These are phyloP conservation scores for Hypothenemus hampei DNA, from an alignment of 1,140 invertebrate species.

Conservation along the genomic window DNA sequence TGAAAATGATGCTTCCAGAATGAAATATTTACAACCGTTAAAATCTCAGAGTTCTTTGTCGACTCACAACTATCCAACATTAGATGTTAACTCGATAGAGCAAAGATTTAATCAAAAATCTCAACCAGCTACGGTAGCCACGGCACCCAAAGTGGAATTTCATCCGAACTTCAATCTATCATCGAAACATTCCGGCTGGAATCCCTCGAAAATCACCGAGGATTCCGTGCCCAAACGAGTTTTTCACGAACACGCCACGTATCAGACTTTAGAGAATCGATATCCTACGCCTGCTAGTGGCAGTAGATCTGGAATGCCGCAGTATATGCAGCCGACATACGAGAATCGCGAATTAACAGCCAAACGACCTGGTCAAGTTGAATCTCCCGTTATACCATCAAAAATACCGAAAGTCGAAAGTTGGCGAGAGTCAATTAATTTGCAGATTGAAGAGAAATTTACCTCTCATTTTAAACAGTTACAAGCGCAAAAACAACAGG, in stretches of 20 bases:
- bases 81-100: conserved; percentile 34
- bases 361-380: conserved; percentile 45
- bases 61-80: conserved; percentile 32
- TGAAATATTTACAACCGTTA: conserved; percentile 40
- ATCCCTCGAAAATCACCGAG: not conserved
- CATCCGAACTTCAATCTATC: conserved; percentile 58
- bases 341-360: not conserved
- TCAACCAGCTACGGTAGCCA: conserved; percentile 43
- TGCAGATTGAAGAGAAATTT: conserved; percentile 53
- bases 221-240: conserved; percentile 14
- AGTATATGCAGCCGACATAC: conserved; percentile 1
- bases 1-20: conserved; percentile 54
- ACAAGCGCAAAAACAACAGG: conserved; percentile 23
- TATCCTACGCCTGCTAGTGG: conserved; percentile 3
- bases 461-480: conserved; percentile 37
- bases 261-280: not conserved
- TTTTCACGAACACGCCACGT: conserved; percentile 3
- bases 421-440: conserved; percentile 52
- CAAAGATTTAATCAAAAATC: conserved; percentile 43
- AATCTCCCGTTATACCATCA: conserved; percentile 38
- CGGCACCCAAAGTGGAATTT: conserved; percentile 66
- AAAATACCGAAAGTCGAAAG: conserved; percentile 51
- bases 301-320: not conserved
- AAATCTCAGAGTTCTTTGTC: conserved; percentile 10
- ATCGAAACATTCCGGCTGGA: conserved; percentile 8